Conservation (phyloP, 1,140 invertebrate genomes). For the Pachyrhynchus sulphureomaculatus region DNA sequence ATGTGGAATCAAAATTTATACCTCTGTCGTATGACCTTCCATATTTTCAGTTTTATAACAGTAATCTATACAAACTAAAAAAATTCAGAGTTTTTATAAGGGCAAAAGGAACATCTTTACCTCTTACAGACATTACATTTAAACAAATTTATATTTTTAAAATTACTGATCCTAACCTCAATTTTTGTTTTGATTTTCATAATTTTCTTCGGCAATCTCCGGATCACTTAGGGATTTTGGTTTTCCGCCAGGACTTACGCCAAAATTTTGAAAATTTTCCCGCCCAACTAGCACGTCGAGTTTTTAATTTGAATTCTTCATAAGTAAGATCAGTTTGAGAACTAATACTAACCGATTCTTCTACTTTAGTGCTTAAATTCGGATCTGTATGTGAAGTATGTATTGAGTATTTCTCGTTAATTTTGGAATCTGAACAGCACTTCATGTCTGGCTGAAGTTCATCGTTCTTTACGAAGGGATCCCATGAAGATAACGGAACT, state of each 20-base stretch:
- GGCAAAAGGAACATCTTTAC: no score
- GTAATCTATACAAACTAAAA: no score
- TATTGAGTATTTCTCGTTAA: slow-evolving; percentile 3
- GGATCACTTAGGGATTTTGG: slow-evolving; percentile 3
- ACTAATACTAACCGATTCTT: not conserved
- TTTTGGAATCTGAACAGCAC: slow-evolving; percentile 26
- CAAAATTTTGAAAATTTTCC: slow-evolving; percentile 41
- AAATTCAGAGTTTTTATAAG: no score
- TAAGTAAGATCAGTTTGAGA: not conserved
- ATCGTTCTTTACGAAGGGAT: slow-evolving; percentile 37
- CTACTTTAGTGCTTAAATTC: not conserved
- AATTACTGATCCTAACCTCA: slow-evolving; percentile 30
- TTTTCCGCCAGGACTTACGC: slow-evolving; percentile 32
- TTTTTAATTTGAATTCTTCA: not conserved
- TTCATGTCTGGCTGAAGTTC: slow-evolving; percentile 3
- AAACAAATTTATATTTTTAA: no score
- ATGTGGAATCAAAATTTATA: no score
- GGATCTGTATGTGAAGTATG: slow-evolving; percentile 4
- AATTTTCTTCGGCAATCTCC: not conserved
- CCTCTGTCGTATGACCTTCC: no score
- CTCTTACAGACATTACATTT: no score
- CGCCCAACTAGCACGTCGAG: slow-evolving; percentile 31
- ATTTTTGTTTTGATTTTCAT: slow-evolving; percentile 17
- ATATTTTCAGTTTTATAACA: no score
- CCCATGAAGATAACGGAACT: slow-evolving; percentile 48